phyloP scores from a whole-genome alignment of 2,797 vertebrate species.

The Limosa lapponica region DNA sequence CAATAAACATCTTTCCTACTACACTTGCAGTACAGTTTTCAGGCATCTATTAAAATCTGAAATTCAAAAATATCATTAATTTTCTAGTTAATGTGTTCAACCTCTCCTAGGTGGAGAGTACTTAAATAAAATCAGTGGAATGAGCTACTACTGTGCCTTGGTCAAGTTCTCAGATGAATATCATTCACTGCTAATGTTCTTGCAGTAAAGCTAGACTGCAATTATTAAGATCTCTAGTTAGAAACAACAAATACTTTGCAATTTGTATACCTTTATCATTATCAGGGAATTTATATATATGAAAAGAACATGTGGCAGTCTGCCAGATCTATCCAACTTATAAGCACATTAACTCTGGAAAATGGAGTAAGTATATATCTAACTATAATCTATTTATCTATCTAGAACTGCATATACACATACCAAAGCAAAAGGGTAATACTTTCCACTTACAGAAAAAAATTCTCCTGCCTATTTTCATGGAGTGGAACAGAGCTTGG shows the following conservation, averaged over 20 bases:
- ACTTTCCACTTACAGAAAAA: conserved; percentile 28
- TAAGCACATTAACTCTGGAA: background rate
- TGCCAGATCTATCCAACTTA: background rate
- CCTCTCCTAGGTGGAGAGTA: background rate
- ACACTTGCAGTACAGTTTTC: background rate
- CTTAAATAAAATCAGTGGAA: conserved; percentile 21
- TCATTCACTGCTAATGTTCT: background rate
- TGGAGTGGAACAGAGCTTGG: background rate
- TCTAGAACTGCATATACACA: background rate
- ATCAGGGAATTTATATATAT: background rate
- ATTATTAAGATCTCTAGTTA: background rate
- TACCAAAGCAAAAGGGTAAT: conserved; percentile 35
- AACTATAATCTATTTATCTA: background rate
- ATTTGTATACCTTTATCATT: background rate
- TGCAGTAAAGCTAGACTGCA: background rate
- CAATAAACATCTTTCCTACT: conserved; percentile 46
- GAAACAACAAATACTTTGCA: conserved; percentile 1
- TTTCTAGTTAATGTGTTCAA: conserved; percentile 25
- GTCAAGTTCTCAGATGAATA: background rate
- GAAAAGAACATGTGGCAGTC: background rate
- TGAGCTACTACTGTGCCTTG: background rate
- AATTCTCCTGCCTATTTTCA: background rate
- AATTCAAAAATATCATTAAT: conserved; percentile 29
- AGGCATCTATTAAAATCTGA: conserved; percentile 1
- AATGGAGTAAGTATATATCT: background rate